Conservation (phyloP, 2,888 invertebrate species). For the Baccha elongata region DNA sequence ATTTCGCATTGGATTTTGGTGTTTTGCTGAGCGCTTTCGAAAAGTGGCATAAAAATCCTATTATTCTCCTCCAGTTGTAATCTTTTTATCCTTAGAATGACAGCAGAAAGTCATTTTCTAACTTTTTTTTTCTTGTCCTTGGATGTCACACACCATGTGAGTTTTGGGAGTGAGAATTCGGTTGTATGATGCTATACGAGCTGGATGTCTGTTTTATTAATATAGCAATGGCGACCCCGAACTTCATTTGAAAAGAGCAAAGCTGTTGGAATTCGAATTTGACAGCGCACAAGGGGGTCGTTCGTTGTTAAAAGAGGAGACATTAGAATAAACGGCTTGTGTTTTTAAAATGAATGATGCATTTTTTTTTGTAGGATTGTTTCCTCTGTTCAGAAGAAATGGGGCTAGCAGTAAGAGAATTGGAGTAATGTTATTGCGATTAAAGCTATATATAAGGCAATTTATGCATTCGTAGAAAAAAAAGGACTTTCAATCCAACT, state of each 20-base stretch:
- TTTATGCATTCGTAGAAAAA: too few species aligned
- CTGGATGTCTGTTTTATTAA: conserved; percentile 54
- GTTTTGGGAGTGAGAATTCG: conserved; percentile 1
- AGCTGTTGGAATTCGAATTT: not conserved
- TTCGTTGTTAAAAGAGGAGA: not conserved
- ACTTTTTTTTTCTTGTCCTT: conserved; percentile 33
- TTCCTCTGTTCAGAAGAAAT: too few species aligned
- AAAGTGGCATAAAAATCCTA: conserved; percentile 75
- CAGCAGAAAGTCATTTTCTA: conserved; percentile 75
- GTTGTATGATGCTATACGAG: not conserved
- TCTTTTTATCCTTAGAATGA: conserved; percentile 75
- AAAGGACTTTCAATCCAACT: too few species aligned
- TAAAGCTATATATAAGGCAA: too few species aligned
- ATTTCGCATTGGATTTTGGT: conserved; percentile 55
- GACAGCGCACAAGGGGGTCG: conserved; percentile 21
- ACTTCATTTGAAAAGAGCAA: conserved; percentile 35
- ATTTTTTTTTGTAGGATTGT: too few species aligned
- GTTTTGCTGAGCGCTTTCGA: conserved; percentile 28
- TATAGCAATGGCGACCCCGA: conserved; percentile 49
- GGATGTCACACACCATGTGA: conserved; percentile 35
- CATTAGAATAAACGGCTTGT: not conserved
- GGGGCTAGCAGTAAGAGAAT: too few species aligned
- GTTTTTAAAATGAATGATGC: too few species aligned
- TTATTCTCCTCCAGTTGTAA: conserved; percentile 75
- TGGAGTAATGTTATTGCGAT: too few species aligned